phyloP scores from a whole-genome alignment of 64 coral and sea anemone species.

The Montipora foliosa region DNA sequence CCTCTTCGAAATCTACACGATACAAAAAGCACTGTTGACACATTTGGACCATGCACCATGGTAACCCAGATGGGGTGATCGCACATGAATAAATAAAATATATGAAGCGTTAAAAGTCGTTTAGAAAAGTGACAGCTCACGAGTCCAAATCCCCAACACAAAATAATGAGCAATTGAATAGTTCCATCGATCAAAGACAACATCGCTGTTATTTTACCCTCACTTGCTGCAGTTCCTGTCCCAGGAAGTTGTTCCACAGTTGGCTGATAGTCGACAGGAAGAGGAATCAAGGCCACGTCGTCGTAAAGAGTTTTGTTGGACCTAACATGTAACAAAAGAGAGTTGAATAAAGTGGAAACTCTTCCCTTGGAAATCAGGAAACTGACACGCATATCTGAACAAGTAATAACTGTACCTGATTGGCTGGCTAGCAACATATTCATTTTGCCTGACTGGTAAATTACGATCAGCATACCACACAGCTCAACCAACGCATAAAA shows the following conservation, averaged over 20 bases:
- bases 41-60: no score
- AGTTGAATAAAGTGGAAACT: not conserved
- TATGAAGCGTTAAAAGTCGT: not conserved
- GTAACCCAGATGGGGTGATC: no score
- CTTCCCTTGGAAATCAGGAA: not conserved
- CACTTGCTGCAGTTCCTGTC: constrained; percentile 48
- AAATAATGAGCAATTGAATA: not conserved
- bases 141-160: no score
- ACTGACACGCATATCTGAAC: no score
- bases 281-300: constrained; percentile 83
- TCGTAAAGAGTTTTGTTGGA: constrained; percentile 88
- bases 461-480: no score
- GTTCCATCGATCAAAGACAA: not conserved
- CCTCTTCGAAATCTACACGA: no score
- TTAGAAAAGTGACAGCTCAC: not conserved
- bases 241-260: constrained; percentile 70
- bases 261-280: constrained; percentile 90
- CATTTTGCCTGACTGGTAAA: no score
- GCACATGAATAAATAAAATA: no score
- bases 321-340: constrained; percentile 27
- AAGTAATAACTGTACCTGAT: no score
- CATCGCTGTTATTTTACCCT: constrained; percentile 36
- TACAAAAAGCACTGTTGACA: no score
- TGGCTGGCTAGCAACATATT: no score
- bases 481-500: no score